A percentile compares a stretch with the other conserved stretches of the same genome.
phyloP scores from a whole-genome alignment of 1,140 invertebrate genomes.

The Drosophila eugracilis region DNA sequence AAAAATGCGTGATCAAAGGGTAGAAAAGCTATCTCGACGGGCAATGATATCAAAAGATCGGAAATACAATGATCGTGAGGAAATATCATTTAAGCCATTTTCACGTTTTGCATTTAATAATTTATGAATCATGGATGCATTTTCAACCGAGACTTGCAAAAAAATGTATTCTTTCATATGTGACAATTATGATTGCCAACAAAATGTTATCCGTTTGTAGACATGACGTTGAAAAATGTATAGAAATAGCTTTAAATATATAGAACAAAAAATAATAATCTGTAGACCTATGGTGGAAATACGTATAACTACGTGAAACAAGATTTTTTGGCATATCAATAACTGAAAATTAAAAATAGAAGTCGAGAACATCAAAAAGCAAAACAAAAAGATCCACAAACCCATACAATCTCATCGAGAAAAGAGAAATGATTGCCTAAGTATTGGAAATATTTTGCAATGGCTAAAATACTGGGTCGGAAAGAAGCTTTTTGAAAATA shows the following conservation, averaged over 20 bases:
- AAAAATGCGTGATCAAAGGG: slow-evolving; percentile 2
- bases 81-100: slow-evolving; percentile 19
- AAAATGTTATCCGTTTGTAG: slow-evolving; percentile 42
- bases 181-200: slow-evolving; percentile 27
- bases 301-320: slow-evolving; percentile 44
- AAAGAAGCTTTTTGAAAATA: slow-evolving; percentile 64
- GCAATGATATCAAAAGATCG: neutral
- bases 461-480: slow-evolving; percentile 54
- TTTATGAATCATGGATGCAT: slow-evolving; percentile 25
- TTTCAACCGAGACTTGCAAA: slow-evolving; percentile 21
- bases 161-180: slow-evolving; percentile 7
- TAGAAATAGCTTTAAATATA: slow-evolving; percentile 30
- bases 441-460: slow-evolving; percentile 53
- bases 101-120: slow-evolving; percentile 30
- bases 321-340: slow-evolving; percentile 81
- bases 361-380: slow-evolving; percentile 47
- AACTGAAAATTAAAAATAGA: slow-evolving; percentile 80
- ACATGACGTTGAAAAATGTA: slow-evolving; percentile 66
- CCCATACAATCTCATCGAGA: slow-evolving; percentile 3
- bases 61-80: slow-evolving; percentile 17
- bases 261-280: slow-evolving; percentile 36
- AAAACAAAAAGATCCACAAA: slow-evolving; percentile 41
- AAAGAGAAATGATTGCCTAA: slow-evolving; percentile 20
- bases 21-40: slow-evolving; percentile 4
- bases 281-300: slow-evolving; percentile 40